These are phyloP conservation scores for Drosophila anceps DNA, from an alignment of 2,888 invertebrate genomes.

Conservation along the genomic window DNA sequence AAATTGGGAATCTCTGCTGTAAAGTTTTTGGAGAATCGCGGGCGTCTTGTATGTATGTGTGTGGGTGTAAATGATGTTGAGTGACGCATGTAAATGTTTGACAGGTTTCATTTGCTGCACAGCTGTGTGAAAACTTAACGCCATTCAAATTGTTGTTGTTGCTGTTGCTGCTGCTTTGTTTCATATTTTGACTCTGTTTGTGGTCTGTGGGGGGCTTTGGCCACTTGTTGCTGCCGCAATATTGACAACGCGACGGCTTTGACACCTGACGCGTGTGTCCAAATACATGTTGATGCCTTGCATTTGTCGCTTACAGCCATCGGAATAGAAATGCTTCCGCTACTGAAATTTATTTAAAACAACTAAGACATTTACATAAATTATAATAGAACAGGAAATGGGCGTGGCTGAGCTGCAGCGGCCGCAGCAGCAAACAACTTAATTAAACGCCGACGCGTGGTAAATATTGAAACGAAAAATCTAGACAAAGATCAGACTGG, in stretches of 20 bases:
- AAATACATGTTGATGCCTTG: slow-evolving; percentile 15
- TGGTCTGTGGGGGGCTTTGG: slow-evolving; percentile 10
- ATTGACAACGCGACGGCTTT: slow-evolving; percentile 24
- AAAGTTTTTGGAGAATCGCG: slow-evolving; percentile 18
- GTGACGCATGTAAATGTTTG: slow-evolving; percentile 57
- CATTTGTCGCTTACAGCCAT: slow-evolving; percentile 31
- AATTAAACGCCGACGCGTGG: slow-evolving; percentile 70
- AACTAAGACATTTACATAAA: slow-evolving; percentile 46
- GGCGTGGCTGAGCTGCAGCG: slow-evolving; percentile 49
- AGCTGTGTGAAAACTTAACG: slow-evolving; percentile 53
- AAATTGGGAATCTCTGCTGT: slow-evolving; percentile 42
- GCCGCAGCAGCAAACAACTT: slow-evolving; percentile 31
- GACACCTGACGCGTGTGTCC: slow-evolving; percentile 64
- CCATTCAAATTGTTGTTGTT: not conserved
- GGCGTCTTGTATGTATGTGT: slow-evolving; percentile 18
- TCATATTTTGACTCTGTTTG: slow-evolving; percentile 26
- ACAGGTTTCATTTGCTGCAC: slow-evolving; percentile 71
- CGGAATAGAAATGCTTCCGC: slow-evolving; percentile 67
- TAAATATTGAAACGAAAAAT: slow-evolving; percentile 18
- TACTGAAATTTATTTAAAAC: slow-evolving; percentile 50
- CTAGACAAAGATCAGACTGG: slow-evolving; percentile 47
- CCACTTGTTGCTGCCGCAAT: slow-evolving; percentile 62
- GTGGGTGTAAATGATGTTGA: slow-evolving; percentile 35
- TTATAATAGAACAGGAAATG: slow-evolving; percentile 62
- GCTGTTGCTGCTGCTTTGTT: slow-evolving; percentile 10